Base-by-base conservation (phyloP, 2,888 invertebrate species). In the Calliphora vomitoria region DNA sequence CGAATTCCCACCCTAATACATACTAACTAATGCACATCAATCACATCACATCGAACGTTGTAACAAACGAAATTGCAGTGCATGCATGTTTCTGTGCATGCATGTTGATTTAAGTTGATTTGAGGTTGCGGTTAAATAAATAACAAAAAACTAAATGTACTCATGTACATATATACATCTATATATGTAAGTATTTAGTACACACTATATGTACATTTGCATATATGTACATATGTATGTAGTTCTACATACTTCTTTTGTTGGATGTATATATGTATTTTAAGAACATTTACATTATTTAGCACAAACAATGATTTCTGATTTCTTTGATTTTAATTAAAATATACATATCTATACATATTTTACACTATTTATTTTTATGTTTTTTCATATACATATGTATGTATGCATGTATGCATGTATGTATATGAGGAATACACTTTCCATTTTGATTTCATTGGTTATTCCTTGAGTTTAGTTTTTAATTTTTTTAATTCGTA, bases 51-150 rank as follows among this genome's bases (percentile, higher is more conserved):
- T 55, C 25, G 35, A 66, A 47, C 5, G 47, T 47, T 50, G 4
- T 53, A 72, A 62, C 41, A 20, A 71, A 71, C 6, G n/a, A 55
- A 64, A 68, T 69, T 78, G 50, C 69, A 62, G 5, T 79, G 68
- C 35, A 38, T 47, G 72, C 81, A 87, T 64, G 66, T 47, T 76
- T 88, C 62, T 44, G 55, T 87, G 53, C 87, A 78, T 87, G 82
- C 66, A 76, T 71, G 81, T 79, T 71, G 1, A n/a, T 68, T 74
- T 44, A 18, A 60, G 58, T 60, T 75, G 68, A 60, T 74, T 80
- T 68, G 53, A 60, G 62, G 68, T 75, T 75, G 58, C 20, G 47
- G 25, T 64, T 78, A 20, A 76, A 62, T 62, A 62, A 41, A 60
- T 47, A 81, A 25, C 35, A n/a, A 55, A 10, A 60, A 38, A 78